Evolutionary conservation across 2,888 invertebrate genomes (phyloP), one percentile per base, ranked within the genome.

Genomic region (Athrips mouffetella): DNA sequence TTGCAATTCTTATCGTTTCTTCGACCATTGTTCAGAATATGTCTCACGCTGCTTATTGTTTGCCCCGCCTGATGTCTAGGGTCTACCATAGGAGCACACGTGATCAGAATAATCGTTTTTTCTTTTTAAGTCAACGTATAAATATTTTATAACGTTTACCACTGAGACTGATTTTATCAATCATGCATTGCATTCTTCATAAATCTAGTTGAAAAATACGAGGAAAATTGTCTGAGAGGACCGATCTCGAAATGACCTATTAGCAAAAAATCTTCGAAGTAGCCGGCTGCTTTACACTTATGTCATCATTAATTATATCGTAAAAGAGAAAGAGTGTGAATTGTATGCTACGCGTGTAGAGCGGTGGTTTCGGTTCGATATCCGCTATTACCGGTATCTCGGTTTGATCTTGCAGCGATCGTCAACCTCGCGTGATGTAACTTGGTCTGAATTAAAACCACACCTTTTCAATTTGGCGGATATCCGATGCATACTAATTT

Each of bases 21-120:
- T 23, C 40, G 25, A 65, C 85, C 74, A 87, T 87, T 87, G 87
- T 87, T 87, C 87, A 78, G 76, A 83, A 87, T 87, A 87, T 74
- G 87, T 87, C 85, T 70, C 44, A 44, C 83, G 79, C 55, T 62
- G 76, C 75, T 78, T 81, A 86, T 87, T 87, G 84, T 85, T 79
- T 68, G 58, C 59, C 57, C 62, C 63, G 68, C 67, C 72, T 68
- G 53, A 57, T 65, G 63, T 67, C 68, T 69, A 69, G 71, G 73
- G 79, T 73, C 76, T 74, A 68, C 66, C 67, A 79, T 72, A 78
- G 70, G 75, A 70, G 67, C 70, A 75, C 59, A 73, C 78, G 83
- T 73, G 73, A 47, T 61, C 57, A 53, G 84, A 79, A 84, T 44
- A 44, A 18, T 4, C 7, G 44, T 20, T 13, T 18, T 37, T 31